Evolutionary conservation across 2,888 invertebrate genomes (phyloP).

Genomic region (Bedellia somnulentella): DNA sequence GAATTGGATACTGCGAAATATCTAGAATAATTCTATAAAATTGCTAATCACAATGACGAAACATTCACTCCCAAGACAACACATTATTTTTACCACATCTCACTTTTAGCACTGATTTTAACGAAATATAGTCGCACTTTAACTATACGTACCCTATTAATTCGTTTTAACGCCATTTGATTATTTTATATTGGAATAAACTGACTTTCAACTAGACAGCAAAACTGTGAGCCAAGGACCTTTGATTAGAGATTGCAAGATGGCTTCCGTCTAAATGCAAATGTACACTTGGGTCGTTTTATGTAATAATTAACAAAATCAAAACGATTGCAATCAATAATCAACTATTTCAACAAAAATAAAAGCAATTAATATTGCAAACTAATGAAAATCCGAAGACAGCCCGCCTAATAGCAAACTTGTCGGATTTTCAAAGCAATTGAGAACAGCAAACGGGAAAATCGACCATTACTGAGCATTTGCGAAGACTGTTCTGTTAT

Average conservation of each 20-base stretch:
- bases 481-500: too few relatives aligned
- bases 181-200: constrained; percentile 70
- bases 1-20: constrained; percentile 43
- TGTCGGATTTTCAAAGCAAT: constrained; percentile 44
- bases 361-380: constrained; percentile 51
- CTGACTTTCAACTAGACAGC: constrained; percentile 80
- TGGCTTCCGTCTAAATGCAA: constrained; percentile 81
- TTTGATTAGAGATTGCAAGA: constrained; percentile 86
- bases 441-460: constrained; percentile 58
- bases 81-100: constrained; percentile 41
- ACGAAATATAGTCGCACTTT: constrained; percentile 24
- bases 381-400: constrained; percentile 40
- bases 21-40: constrained; percentile 64
- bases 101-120: constrained; percentile 17
- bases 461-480: constrained; percentile 40
- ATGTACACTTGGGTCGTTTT: constrained; percentile 70
- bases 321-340: constrained; percentile 28
- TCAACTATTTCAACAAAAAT: constrained; percentile 39
- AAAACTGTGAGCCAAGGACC: constrained; percentile 82
- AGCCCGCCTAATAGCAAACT: constrained; percentile 40
- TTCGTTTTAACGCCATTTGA: constrained; percentile 96
- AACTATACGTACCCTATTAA: constrained; percentile 84
- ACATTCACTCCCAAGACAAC: constrained; percentile 59
- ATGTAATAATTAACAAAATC: constrained; percentile 36
- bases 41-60: constrained; percentile 67